These are phyloP conservation scores for Amphipoea oculea DNA, from an alignment of 2,888 invertebrate species.

Conservation along the genomic window DNA sequence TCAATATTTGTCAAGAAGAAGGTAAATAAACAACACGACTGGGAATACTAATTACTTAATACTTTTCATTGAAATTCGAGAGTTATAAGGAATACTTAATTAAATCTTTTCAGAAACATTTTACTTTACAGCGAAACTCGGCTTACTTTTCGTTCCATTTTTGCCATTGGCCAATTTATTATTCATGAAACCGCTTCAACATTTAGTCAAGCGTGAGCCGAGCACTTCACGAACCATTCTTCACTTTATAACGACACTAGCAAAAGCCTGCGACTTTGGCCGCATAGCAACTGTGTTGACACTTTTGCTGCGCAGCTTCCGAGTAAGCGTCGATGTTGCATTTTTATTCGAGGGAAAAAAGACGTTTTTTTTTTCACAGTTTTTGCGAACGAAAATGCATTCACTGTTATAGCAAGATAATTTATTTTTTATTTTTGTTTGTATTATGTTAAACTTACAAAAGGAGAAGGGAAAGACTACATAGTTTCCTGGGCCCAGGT, in stretches of 20 bases:
- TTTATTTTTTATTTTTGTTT: too few species aligned
- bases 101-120: conserved; percentile 44
- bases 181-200: conserved; percentile 60
- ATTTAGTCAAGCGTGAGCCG: conserved; percentile 45
- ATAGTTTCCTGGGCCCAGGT: too few species aligned
- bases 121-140: conserved; percentile 37
- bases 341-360: conserved; percentile 11
- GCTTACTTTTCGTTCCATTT: conserved; percentile 49
- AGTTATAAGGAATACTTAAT: conserved; percentile 39
- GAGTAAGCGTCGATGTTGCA: conserved; percentile 9
- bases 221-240: conserved; percentile 31
- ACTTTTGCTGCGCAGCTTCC: conserved; percentile 17
- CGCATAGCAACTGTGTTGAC: conserved; percentile 23
- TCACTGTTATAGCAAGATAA: not conserved
- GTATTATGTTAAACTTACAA: too few species aligned
- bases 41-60: conserved; percentile 25
- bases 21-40: not conserved
- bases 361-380: not conserved
- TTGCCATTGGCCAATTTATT: conserved; percentile 57
- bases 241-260: conserved; percentile 40
- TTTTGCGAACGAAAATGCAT: not conserved
- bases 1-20: not conserved
- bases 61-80: conserved; percentile 32
- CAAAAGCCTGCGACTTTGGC: conserved; percentile 11
- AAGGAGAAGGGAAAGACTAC: too few species aligned